Base-by-base conservation (phyloP, 2,797 vertebrate species). In the Simalia tracyae region DNA sequence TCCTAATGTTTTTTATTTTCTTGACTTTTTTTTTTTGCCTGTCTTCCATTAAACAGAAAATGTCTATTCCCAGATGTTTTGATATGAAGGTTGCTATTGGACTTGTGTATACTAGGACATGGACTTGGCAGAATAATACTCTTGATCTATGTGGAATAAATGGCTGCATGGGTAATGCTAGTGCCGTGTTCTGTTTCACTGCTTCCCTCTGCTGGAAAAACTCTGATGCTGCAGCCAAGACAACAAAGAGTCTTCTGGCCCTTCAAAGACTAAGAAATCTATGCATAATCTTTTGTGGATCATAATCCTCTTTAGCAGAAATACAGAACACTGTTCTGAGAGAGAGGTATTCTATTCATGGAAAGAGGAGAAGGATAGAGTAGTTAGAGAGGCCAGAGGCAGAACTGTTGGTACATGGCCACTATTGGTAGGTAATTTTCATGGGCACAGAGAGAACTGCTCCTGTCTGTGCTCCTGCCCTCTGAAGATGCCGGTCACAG, bases 151-250 rank as follows among this genome's bases (percentile, higher is more conserved):
- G 42, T 11, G 19, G 72, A 42, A 86, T 72, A 36, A 72, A 60
- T 61, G 28, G 64, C 63, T 72, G 56, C 19, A 31, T 63, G 42
- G 15, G 24, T 36, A 10, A 90, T 3, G 4, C 46, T 14, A 50
- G 57, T 28, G 26, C 66, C 17, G 54, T 61, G 42, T 17, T 81
- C 14, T 89, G 66, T 87, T 87, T 42, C 28, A 22, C 46, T 90
- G 84, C 57, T 92, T 61, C 92, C 92, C 89, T 90, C 92, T 92
- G 66, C 66, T 92, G 92, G 89, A 76, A 24, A 88, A 87, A 84
- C n/a, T 28, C 50, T 7, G 19, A n/a, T 7, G 6, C 22, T 92
- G 42, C 56, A 50, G 61, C 36, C 72, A 81, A 46, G 36, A 46
- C 8, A 46, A 81, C 36, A 81, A 81, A 81, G 9, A 46, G 36